These are phyloP conservation scores for Drosophila peninsularis DNA, from an alignment of 2,888 invertebrate species.

Conservation along the genomic window DNA sequence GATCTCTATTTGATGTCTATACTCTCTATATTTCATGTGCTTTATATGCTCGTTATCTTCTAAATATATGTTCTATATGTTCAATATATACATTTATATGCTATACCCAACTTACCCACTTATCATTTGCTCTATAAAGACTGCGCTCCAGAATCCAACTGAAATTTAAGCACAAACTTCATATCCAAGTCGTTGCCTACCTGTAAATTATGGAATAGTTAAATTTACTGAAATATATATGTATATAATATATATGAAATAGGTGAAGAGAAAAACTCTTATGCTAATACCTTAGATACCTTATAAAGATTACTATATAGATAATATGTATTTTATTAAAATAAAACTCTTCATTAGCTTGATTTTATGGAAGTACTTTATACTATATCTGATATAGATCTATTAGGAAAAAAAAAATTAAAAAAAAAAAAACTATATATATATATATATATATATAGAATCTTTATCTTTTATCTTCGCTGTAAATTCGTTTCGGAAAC, in stretches of 20 bases:
- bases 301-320: too few species aligned
- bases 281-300: too few species aligned
- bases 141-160: neutral
- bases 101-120: neutral
- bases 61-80: neutral
- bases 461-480: neutral
- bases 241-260: too few species aligned
- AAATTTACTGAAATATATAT: too few species aligned
- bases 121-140: neutral
- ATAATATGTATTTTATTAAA: neutral
- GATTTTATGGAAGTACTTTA: neutral
- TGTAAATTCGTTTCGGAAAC: too few species aligned
- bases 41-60: too few species aligned
- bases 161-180: neutral
- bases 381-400: neutral
- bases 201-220: neutral
- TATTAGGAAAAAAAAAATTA: too few species aligned
- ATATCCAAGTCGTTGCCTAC: neutral
- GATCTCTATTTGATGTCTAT: neutral
- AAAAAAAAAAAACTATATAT: too few species aligned
- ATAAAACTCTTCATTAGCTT: neutral
- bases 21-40: neutral
- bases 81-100: too few species aligned
- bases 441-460: too few species aligned
- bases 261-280: too few species aligned